Base-by-base conservation (phyloP, 2,888 invertebrate genomes). In the Zygogramma bicolorata region DNA sequence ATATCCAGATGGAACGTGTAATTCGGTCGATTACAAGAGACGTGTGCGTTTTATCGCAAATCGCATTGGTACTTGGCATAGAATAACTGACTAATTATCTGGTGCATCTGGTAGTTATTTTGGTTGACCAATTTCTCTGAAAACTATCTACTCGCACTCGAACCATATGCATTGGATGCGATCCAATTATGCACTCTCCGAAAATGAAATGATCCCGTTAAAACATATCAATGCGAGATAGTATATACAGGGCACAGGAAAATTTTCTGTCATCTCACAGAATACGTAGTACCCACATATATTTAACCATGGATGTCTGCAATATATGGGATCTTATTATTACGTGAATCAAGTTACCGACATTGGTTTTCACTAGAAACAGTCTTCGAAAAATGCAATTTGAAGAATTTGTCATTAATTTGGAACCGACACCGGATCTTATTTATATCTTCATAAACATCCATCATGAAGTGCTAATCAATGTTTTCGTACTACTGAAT, bases 91-190 rank as follows among this genome's bases (percentile, higher is more conserved):
- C 59, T 67, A 67, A 59, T 67, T 22, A 46, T 29, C 5, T 46
- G 67, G 34, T 58, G 69, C 63, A 69, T 69, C 63, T 69, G 69
- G 62, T 57, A 63, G 69, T 38, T 69, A 69, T 69, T 69, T 69
- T 58, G 57, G 69, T 69, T 69, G 69, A 69, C 69, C 69, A 69
- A 62, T 69, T 69, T 63, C 42, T 40, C 62, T 25, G 53, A 53
- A 53, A 53, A 53, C 53, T 53, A 53, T 27, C 53, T 53, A 53
- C 53, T 53, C 25, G 25, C n/a, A 53, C 27, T 25, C 25, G 15
- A 22, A 13, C 27, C 53, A 18, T n/a, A 18, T 10, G 15, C 25
- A 25, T 53, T 53, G 53, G 53, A n/a, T 53, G 53, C n/a, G 25
- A 4, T 53, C 53, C 53, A 53, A 53, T 25, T 18, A 20, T 20